Base-by-base conservation (phyloP, 92 coral and sea anemone genomes). In the Parazoanthus atlanticus region DNA sequence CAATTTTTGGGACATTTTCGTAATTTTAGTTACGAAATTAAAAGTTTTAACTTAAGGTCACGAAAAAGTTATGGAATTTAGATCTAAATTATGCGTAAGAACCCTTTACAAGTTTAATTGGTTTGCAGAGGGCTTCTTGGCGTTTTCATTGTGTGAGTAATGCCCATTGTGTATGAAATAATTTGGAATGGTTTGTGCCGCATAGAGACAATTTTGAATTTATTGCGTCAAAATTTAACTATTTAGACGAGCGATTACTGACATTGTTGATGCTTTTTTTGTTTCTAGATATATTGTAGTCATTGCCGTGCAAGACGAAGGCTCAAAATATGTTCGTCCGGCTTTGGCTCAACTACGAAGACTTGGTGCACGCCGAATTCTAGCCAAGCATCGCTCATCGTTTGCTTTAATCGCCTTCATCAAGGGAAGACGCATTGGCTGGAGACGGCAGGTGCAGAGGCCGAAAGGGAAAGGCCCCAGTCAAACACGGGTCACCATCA, bases 271-370 rank as follows among this genome's bases (percentile, higher is more conserved):
- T 8, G 16, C 28, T 33, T 76, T 78, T 43, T 72, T 29, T 52
- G 19, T 52, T 82, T 61, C 1, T 49, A 89, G 91, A 12, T 79
- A 76, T 32, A 75, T 82, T 77, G 88, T 89, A 26, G 40, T 77
- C 31, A 38, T 89, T 43, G 88, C 91, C 28, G 65, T 84, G 36
- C 91, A 89, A 84, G 72, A 84, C 65, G 91, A 84, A 12, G 91
- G 88, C 78, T 82, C 86, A 25, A 82, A 65, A 64, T 82, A 64
- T 38, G 75, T 82, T 3, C 49, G 86, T 34, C 86, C 74, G 41
- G 76, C 86, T 32, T 65, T 82, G 74, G 86, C 25, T 82, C 86
- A 65, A 25, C 30, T 82, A 19, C 67, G 47, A 34, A 65, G 75
- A 65, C 86, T 89, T 34, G 88, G 80, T 26, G 88, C 88, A 10